Evolutionary conservation across 2,113 vertebrate species (phyloP), one percentile per base, ranked within the genome.

Genomic region (Lucifuga dentata): DNA sequence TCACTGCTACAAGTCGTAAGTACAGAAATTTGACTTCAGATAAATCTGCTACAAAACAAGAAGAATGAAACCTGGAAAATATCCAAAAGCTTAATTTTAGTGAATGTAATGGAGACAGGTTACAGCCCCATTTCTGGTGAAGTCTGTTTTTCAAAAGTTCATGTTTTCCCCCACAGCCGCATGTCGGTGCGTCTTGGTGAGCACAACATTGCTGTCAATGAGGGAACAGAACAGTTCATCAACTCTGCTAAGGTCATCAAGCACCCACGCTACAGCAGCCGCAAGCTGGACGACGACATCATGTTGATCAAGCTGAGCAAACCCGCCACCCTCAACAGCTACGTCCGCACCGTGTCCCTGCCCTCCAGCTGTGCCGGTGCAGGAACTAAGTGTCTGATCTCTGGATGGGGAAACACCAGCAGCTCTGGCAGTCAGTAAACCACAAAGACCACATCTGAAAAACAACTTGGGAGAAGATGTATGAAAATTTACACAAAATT

Each of bases 351-450:
- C 5, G 81, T 96, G 52, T 20, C 90, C 1, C 81, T 97, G 81
- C 91, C 95, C 8, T 76, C 83, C 1, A 80, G 58, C 78, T 94
- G 95, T 0, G 92, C 93, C 3, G 0, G 67, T 0, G n/a, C 94
- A 0, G 95, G 94, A 26, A 92, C 92, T 61, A 11, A 0, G 0
- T 98, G 95, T 55, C 91, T 95, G 29, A 89, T 97, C 91, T 95
- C 95, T 0, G 94, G 95, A 86, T 97, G 95, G 95, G 95, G 95
- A 61, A 95, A 96, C 91, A 94, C 81, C 1, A 78, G 91, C 71
- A 64, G 84, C 89, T 76, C 58, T 74, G 91, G 90, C 83, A 88
- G 93, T 92, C 53, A 85, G 92, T 90, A 13, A 16, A 35, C 60
- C 11, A 13, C 20, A 39, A n/a, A 24, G 15, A 19, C 11, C 23